Conservation (phyloP, 2,888 invertebrate species). For the Salticus scenicus region DNA sequence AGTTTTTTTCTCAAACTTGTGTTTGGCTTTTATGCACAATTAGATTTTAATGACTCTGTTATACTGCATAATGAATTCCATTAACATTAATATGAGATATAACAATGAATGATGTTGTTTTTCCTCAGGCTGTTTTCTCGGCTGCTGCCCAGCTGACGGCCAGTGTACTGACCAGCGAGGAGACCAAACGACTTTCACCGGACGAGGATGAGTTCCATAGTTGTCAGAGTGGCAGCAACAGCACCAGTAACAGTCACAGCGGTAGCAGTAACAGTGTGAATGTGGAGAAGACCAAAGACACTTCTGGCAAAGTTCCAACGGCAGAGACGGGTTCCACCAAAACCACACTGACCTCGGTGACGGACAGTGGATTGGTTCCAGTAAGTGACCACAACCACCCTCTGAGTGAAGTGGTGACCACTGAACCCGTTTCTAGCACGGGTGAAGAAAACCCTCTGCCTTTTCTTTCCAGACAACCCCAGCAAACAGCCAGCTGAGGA, state of each 20-base stretch:
- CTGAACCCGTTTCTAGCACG: slow-evolving; percentile 10
- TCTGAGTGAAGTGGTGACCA: slow-evolving; percentile 44
- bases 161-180: slow-evolving; percentile 11
- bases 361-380: slow-evolving; percentile 33
- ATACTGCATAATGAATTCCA: no score
- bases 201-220: slow-evolving; percentile 70
- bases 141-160: slow-evolving; percentile 54
- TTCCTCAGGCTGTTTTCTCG: slow-evolving; percentile 31
- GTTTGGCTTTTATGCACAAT: no score
- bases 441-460: slow-evolving; percentile 35
- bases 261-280: neutral
- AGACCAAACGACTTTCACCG: slow-evolving; percentile 56
- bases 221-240: slow-evolving; percentile 60
- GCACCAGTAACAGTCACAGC: neutral
- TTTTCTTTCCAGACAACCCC: slow-evolving; percentile 33
- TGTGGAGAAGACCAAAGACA: neutral
- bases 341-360: slow-evolving; percentile 52
- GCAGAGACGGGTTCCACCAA: slow-evolving; percentile 45
- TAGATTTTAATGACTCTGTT: no score
- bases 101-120: no score
- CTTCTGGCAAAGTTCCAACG: neutral
- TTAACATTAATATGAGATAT: no score
- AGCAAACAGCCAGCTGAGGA: slow-evolving; percentile 58
- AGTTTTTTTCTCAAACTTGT: no score
- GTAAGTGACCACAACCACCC: slow-evolving; percentile 26